These are phyloP conservation scores for Cydia strobilella DNA, from an alignment of 1,140 invertebrate genomes.

Conservation along the genomic window DNA sequence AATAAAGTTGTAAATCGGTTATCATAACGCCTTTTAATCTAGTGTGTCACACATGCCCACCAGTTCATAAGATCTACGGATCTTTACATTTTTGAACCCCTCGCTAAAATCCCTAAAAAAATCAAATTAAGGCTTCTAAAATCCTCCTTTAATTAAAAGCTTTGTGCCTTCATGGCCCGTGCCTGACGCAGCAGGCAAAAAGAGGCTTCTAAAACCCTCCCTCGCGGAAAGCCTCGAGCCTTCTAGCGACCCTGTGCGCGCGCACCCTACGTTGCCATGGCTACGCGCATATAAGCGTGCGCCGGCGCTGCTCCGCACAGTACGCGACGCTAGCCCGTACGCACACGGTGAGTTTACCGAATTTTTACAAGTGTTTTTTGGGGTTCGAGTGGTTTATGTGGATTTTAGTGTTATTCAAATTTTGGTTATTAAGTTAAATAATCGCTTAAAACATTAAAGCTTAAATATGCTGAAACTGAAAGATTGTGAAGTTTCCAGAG, in stretches of 20 bases:
- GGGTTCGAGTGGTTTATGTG: constrained; percentile 25
- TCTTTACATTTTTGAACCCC: too few species aligned
- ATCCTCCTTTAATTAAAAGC: too few species aligned
- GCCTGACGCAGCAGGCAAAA: too few species aligned
- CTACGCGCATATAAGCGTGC: constrained; percentile 60
- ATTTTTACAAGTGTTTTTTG: constrained; percentile 21
- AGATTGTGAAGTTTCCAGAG: background rate
- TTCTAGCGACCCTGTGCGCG: background rate
- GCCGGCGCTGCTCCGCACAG: constrained; percentile 47
- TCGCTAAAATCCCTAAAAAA: too few species aligned
- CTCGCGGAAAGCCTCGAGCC: background rate
- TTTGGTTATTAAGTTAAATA: constrained; percentile 6
- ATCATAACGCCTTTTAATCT: too few species aligned
- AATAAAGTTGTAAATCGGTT: too few species aligned
- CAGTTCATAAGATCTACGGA: too few species aligned
- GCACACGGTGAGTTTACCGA: constrained; percentile 65
- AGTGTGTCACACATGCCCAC: too few species aligned
- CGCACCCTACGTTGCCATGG: constrained; percentile 61
- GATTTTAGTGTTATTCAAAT: background rate
- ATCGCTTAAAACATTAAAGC: constrained; percentile 32
- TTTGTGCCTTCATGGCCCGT: too few species aligned
- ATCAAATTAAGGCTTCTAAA: too few species aligned
- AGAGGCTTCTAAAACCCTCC: too few species aligned
- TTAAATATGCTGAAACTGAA: background rate
- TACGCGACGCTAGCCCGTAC: constrained; percentile 67